Conservation (phyloP, 2,113 vertebrate species). For the Corapipo altera region DNA sequence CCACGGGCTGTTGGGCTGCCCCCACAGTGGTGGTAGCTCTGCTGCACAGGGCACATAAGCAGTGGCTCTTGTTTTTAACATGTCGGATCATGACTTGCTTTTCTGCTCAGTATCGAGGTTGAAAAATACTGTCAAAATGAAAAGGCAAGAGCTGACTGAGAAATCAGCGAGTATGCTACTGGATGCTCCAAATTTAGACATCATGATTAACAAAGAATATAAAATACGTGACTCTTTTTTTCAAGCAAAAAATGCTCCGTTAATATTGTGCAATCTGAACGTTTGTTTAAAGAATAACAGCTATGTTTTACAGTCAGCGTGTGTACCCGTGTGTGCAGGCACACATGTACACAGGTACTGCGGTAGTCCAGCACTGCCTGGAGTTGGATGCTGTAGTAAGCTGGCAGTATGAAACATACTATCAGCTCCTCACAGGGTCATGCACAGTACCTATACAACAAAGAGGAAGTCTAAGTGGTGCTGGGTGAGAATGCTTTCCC, state of each 20-base stretch:
- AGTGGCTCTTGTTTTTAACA: background rate
- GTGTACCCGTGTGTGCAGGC: background rate
- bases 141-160: background rate
- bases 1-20: background rate
- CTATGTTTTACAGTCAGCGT: background rate
- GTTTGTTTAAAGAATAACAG: slow-evolving; percentile 17
- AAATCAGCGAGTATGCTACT: background rate
- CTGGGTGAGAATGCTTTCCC: background rate
- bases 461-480: background rate
- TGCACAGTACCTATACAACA: too few relatives aligned
- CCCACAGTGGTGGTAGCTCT: background rate
- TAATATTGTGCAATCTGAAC: background rate
- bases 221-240: background rate
- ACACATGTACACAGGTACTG: accelerated
- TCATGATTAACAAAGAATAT: background rate
- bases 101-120: background rate
- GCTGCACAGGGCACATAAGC: background rate
- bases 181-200: background rate
- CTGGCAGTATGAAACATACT: background rate
- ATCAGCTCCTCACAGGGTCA: background rate
- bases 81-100: background rate
- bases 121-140: background rate
- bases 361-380: background rate
- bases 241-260: background rate
- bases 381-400: slow-evolving; percentile 7